Evolutionary conservation across 2,797 vertebrate genomes (phyloP).

Genomic region (Oreonectes daqikongensis): DNA sequence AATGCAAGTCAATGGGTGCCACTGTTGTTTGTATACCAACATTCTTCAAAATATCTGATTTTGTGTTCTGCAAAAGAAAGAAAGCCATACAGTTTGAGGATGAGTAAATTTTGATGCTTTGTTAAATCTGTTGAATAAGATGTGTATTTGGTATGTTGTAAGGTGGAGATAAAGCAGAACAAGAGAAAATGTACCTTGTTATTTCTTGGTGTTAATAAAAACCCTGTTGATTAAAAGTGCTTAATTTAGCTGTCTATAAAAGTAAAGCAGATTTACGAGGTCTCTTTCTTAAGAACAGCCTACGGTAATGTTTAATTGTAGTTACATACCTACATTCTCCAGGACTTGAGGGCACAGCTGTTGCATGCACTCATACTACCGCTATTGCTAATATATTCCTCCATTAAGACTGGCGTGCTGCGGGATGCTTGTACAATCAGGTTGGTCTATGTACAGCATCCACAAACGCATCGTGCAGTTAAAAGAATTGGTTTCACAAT

Average conservation of each 20-base stretch:
- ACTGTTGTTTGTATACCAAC: too few relatives aligned
- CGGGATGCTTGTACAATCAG: conserved; percentile 55
- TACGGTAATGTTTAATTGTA: conserved; percentile 51
- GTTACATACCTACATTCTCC: conserved; percentile 53
- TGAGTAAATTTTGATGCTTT: too few relatives aligned
- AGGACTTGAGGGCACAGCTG: conserved; percentile 37
- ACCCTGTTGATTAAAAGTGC: not conserved
- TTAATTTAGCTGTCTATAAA: conserved; percentile 23
- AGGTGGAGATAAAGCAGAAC: not conserved
- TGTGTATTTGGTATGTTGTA: too few relatives aligned
- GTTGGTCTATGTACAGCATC: conserved; percentile 36
- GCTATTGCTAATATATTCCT: conserved; percentile 22
- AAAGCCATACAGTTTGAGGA: too few relatives aligned
- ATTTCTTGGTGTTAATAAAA: not conserved
- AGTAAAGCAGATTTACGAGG: conserved; percentile 44
- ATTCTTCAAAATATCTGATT: too few relatives aligned
- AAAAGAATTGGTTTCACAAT: conserved; percentile 15
- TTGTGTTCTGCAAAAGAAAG: too few relatives aligned
- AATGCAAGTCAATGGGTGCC: too few relatives aligned
- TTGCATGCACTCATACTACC: conserved; percentile 39
- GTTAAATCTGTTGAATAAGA: too few relatives aligned
- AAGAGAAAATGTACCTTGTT: not conserved
- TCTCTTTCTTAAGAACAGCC: conserved; percentile 33
- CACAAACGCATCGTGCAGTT: conserved; percentile 8
- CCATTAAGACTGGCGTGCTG: conserved; percentile 48